A percentile compares a stretch with the other conserved stretches of the same genome.
These are phyloP conservation scores for Frankliniella intonsa DNA, from an alignment of 2,888 invertebrate species.

Conservation along the genomic window DNA sequence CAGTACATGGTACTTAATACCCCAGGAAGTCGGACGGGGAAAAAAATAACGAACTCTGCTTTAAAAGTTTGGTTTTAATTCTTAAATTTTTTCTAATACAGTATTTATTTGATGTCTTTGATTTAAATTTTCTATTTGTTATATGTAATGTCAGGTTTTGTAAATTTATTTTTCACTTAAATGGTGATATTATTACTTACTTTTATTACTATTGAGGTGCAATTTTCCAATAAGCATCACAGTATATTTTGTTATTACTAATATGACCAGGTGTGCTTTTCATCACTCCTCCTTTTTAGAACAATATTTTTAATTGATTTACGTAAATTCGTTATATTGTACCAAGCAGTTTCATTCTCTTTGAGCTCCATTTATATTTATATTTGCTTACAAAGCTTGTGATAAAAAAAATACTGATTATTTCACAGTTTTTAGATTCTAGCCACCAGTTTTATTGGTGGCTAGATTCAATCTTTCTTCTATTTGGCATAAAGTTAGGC, in stretches of 20 bases:
- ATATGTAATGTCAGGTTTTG: not conserved
- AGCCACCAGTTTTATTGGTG: conserved; percentile 9
- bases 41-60: not conserved
- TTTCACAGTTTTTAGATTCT: not conserved
- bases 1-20: conserved; percentile 16
- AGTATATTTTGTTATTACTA: not conserved
- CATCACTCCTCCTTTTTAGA: not conserved
- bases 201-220: not conserved
- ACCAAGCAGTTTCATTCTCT: conserved; percentile 6
- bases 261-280: not conserved
- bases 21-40: not conserved
- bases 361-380: conserved; percentile 8
- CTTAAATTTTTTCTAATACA: not conserved
- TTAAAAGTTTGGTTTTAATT: not conserved
- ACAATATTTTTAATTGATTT: not conserved
- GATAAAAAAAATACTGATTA: not conserved
- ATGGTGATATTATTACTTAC: not conserved
- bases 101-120: not conserved
- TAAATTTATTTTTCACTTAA: not conserved
- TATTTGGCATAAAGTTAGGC: not conserved
- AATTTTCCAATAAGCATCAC: conserved; percentile 4
- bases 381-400: conserved; percentile 7
- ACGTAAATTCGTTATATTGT: not conserved
- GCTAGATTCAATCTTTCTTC: not conserved
- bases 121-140: not conserved